Percentiles rank a stretch among this genome's conserved stretches.
These are phyloP conservation scores for Panthera leo DNA, from an alignment of 2,113 vertebrate genomes.

Conservation along the genomic window DNA sequence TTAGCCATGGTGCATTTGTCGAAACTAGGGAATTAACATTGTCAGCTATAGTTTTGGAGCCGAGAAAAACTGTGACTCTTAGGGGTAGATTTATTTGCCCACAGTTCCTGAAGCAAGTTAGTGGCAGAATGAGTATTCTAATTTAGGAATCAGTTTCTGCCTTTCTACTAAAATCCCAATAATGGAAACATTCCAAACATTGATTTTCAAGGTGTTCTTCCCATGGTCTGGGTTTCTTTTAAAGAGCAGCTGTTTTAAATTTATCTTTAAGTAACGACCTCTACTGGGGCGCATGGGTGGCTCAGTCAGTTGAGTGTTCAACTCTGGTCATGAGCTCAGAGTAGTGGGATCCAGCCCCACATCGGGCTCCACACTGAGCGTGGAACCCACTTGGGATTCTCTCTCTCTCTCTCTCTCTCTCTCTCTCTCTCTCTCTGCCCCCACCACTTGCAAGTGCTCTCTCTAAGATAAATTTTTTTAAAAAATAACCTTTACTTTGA, in stretches of 20 bases:
- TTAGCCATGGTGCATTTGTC: not conserved
- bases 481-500: not conserved
- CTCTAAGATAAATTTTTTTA: not conserved
- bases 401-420: too few species aligned
- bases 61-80: not conserved
- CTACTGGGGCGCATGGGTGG: too few species aligned
- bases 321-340: too few species aligned
- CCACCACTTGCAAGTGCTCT: too few species aligned
- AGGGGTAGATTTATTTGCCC: not conserved
- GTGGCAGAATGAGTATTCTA: not conserved
- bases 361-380: too few species aligned
- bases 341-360: too few species aligned
- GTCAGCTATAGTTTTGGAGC: not conserved
- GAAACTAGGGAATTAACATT: not conserved
- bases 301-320: too few species aligned
- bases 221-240: not conserved
- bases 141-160: not conserved
- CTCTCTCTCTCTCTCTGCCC: too few species aligned
- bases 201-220: not conserved
- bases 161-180: not conserved
- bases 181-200: not conserved
- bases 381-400: too few species aligned
- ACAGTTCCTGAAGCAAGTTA: not conserved
- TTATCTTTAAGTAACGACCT: not conserved
- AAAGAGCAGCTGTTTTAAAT: not conserved